These are phyloP conservation scores for Zaprionus vittiger DNA, from an alignment of 1,140 invertebrate genomes.

Conservation along the genomic window DNA sequence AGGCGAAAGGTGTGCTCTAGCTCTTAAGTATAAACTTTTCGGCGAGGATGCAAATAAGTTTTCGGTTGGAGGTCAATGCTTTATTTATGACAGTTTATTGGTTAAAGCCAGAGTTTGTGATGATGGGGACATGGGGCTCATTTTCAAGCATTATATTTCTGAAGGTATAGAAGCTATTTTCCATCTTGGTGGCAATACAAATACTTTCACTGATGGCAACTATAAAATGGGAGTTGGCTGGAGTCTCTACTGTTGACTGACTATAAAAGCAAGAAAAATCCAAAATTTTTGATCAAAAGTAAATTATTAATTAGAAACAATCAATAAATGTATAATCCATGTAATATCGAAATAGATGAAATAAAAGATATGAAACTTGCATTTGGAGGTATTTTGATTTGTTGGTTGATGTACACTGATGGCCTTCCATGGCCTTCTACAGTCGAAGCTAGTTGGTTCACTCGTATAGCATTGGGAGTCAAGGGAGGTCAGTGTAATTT, in stretches of 20 bases:
- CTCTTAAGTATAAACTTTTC: conserved; percentile 42
- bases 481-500: conserved; percentile 11
- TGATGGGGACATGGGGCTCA: conserved; percentile 32
- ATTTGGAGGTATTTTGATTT: no score
- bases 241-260: not conserved
- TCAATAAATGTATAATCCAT: no score
- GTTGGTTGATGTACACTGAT: no score
- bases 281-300: no score
- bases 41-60: conserved; percentile 16
- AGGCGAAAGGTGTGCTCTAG: conserved; percentile 38
- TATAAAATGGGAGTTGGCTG: conserved; percentile 48
- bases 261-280: no score
- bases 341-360: no score
- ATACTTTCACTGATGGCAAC: conserved; percentile 2
- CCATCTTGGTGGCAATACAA: conserved; percentile 46
- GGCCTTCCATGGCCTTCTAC: no score
- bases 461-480: conserved; percentile 11
- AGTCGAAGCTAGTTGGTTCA: no score
- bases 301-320: no score
- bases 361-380: no score
- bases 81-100: conserved; percentile 24
- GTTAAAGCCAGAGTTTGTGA: conserved; percentile 51
- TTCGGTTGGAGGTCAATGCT: conserved; percentile 49
- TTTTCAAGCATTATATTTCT: conserved; percentile 36
- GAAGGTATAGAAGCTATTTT: conserved; percentile 38